Evolutionary conservation across 2,797 vertebrate genomes (phyloP).

Genomic region (Moxostoma hubbsi): DNA sequence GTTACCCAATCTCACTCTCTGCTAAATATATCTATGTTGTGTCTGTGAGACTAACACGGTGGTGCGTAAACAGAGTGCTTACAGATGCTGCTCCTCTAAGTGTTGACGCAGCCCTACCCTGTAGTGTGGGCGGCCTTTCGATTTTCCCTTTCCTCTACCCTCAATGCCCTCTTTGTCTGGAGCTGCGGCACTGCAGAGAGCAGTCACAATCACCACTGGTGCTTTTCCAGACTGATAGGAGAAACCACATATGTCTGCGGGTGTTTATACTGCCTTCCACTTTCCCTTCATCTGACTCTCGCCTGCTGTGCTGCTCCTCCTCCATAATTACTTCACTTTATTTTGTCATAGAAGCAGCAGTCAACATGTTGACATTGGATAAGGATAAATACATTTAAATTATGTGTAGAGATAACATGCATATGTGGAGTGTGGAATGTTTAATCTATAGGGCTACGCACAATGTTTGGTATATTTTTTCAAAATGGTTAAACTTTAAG

Average conservation of each 20-base stretch:
- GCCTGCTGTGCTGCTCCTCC: conserved; percentile 1
- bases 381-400: neutral
- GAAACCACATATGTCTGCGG: conserved; percentile 23
- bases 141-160: conserved; percentile 24
- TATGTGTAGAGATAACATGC: conserved; percentile 2
- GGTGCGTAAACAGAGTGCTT: conserved; percentile 27
- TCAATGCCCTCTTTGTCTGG: conserved; percentile 33
- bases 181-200: neutral
- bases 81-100: conserved; percentile 15
- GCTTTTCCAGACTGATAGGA: conserved; percentile 38
- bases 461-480: conserved; percentile 16
- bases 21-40: conserved; percentile 27
- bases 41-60: conserved; percentile 12
- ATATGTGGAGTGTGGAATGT: conserved; percentile 11
- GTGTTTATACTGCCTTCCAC: neutral
- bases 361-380: conserved; percentile 8
- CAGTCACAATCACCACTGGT: conserved; percentile 11
- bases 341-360: conserved; percentile 21
- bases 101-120: neutral
- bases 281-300: conserved; percentile 29
- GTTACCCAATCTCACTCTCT: neutral
- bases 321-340: conserved; percentile 14
- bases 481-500: neutral
- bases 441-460: conserved; percentile 4
- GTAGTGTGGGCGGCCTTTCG: neutral